These are phyloP conservation scores for Heteromormyrus szaboi DNA, from an alignment of 2,797 vertebrate genomes.

Conservation along the genomic window DNA sequence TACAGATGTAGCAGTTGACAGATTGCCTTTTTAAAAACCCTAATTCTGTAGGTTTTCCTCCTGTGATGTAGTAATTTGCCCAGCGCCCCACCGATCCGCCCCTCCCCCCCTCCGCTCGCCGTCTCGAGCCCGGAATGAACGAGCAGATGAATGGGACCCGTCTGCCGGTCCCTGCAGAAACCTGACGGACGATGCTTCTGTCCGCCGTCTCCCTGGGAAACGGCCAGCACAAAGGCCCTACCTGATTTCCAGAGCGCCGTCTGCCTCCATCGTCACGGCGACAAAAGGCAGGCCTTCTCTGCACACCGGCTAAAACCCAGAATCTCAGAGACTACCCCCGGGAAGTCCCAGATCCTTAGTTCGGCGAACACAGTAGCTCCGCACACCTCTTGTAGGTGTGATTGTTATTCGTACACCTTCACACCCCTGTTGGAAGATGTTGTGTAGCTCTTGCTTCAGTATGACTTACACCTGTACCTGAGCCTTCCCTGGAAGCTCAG, in stretches of 20 bases:
- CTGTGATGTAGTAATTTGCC: constrained; percentile 41
- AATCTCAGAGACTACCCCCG: too few species aligned
- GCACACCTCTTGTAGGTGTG: not conserved
- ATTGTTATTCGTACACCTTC: not conserved
- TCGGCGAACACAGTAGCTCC: not conserved
- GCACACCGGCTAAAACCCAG: not conserved
- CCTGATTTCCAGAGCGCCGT: not conserved
- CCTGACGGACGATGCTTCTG: not conserved
- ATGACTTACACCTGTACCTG: not conserved
- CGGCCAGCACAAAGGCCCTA: not conserved
- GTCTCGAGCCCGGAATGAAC: not conserved
- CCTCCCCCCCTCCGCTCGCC: not conserved
- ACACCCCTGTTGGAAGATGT: not conserved
- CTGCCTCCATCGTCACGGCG: not conserved
- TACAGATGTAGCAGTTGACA: not conserved
- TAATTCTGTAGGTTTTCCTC: not conserved
- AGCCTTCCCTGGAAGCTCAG: not conserved
- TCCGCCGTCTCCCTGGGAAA: not conserved
- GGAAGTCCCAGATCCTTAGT: not conserved
- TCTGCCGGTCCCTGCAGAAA: not conserved
- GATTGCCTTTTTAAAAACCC: not conserved
- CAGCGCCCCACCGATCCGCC: constrained; percentile 39
- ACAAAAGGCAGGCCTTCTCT: not conserved
- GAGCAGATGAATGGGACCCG: not conserved
- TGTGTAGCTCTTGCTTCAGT: not conserved